Conservation (phyloP, 1,140 invertebrate genomes). For the Bemisia tabaci region DNA sequence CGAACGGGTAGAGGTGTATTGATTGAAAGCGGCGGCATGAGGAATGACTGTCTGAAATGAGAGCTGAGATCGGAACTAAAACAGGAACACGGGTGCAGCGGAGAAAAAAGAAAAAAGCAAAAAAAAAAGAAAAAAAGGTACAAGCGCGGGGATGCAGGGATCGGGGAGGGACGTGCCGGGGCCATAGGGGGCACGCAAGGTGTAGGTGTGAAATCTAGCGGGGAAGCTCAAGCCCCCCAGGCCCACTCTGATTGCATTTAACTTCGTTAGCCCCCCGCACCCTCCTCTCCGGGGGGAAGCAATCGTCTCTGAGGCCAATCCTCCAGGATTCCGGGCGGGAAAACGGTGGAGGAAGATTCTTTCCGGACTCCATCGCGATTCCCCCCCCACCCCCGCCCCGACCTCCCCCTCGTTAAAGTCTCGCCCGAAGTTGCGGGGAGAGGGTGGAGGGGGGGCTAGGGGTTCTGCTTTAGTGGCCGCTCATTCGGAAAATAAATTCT, state of each 20-base stretch:
- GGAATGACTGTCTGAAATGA: background rate
- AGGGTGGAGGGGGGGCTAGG: background rate
- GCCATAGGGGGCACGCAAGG: background rate
- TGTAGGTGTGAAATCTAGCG: background rate
- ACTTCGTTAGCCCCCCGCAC: background rate
- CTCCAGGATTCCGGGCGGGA: no score
- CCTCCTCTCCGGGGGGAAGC: no score
- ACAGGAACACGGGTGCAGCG: background rate
- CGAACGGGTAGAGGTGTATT: background rate
- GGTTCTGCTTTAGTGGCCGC: conserved; percentile 1
- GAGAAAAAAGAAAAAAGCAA: background rate
- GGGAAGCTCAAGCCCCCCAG: background rate
- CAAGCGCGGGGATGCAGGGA: background rate
- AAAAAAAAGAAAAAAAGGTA: background rate
- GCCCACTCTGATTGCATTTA: background rate
- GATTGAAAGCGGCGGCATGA: background rate
- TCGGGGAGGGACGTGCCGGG: background rate
- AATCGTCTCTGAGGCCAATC: no score
- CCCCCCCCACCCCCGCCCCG: background rate
- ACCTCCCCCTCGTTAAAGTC: background rate
- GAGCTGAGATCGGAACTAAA: no score
- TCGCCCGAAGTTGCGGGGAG: background rate
- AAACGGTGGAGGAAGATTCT: no score
- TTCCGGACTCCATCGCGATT: no score
- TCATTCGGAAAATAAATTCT: background rate